These are phyloP conservation scores for Paracentrotus lividus DNA, from an alignment of 53 echinoderm and acorn worm species.

Conservation along the genomic window DNA sequence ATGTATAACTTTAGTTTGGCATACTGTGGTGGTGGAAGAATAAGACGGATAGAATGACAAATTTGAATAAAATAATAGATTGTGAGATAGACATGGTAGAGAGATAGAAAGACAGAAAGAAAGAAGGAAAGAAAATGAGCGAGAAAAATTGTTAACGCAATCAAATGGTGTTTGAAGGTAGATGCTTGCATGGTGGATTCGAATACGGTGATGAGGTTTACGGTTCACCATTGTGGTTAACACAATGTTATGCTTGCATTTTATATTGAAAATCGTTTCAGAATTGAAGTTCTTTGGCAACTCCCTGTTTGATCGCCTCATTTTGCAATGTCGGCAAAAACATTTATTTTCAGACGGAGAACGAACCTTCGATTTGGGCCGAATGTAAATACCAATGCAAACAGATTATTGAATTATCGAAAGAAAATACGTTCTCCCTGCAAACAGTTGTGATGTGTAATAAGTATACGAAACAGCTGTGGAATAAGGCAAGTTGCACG, in stretches of 20 bases:
- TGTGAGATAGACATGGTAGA: neutral
- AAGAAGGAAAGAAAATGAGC: neutral
- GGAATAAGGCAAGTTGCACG: neutral
- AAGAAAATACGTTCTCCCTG: conserved; percentile 17
- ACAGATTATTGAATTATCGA: conserved; percentile 42
- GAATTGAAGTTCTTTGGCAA: neutral
- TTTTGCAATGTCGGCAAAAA: conserved; percentile 33
- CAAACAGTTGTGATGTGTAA: conserved; percentile 42
- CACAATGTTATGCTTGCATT: neutral
- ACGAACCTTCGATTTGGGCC: neutral
- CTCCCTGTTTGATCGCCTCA: neutral
- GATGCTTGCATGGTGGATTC: no score
- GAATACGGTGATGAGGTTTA: no score
- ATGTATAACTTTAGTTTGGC: neutral
- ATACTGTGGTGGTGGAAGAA: no score
- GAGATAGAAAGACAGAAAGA: neutral
- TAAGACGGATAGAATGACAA: no score
- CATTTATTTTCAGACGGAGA: conserved; percentile 31
- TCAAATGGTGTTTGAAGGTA: no score
- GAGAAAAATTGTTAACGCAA: no score
- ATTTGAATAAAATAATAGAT: no score
- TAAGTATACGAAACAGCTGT: conserved; percentile 42
- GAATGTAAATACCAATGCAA: conserved; percentile 19
- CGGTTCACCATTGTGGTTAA: no score
- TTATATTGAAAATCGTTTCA: neutral